Evolutionary conservation across 2,113 vertebrate species (phyloP), one percentile per base, ranked within the genome.

Genomic region (Pachyramphus minor): DNA sequence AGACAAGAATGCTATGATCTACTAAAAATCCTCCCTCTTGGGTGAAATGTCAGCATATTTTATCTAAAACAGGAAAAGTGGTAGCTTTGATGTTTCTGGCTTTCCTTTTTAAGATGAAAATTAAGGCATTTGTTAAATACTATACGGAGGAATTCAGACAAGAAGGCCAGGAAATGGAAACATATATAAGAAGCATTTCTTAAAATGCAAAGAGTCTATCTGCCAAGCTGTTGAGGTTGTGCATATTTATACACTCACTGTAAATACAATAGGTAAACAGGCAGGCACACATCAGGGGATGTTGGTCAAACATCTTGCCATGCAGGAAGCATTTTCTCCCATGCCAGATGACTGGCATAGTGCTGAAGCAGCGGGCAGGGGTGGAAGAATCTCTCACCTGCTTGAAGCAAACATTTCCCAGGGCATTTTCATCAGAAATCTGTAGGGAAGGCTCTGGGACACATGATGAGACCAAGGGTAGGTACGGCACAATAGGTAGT

Each of bases 41-140:
- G 87, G 88, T 95, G 85, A 95, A 96, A 90, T 59, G 63, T 97
- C 83, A 93, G 88, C 83, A 88, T 86, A 88, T 95, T 96, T 95
- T 86, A 94, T 84, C 79, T 90, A 87, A 94, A 93, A 90, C 50
- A 86, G 83, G 59, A 92, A 94, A 92, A 76, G 28, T 44, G 21
- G 63, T 73, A 94, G 78, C 95, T 96, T 96, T 96, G 92, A 97
- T 88, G 90, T 88, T 86, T 90, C 71, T 81, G 68, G 41, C 39
- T 94, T 28, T 82, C 87, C 30, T 85, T 91, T 94, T 80, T 37
- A 76, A 86, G 55, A 94, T 53, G 33, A 92, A 92, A 94, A 95
- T 94, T 28, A 85, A 90, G 50, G 35, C 59, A 83, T 83, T 93
- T 7, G 1, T 84, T 88, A 92, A 96, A 88, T 88, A 77, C 25